phyloP scores from a whole-genome alignment of 64 coral and sea anemone species.

The Montipora foliosa region DNA sequence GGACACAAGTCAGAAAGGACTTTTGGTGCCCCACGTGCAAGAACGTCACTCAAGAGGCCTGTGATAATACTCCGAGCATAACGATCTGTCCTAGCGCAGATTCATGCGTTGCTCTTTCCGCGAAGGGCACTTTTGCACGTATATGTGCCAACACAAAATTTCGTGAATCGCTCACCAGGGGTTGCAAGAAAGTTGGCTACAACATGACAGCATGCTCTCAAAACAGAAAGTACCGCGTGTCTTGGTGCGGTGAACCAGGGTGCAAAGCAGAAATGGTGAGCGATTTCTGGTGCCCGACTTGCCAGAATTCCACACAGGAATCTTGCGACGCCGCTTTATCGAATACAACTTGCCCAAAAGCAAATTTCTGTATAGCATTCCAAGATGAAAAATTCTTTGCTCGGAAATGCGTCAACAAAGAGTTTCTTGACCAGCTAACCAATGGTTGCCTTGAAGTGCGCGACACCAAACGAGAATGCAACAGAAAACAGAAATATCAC shows the following conservation, averaged over 20 bases:
- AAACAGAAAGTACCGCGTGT: neutral
- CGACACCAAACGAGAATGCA: neutral
- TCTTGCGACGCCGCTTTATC: neutral
- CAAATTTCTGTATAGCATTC: neutral
- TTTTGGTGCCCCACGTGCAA: conserved; percentile 22
- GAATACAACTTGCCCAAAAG: conserved; percentile 27
- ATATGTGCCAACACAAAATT: conserved; percentile 20
- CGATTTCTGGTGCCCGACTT: conserved; percentile 19
- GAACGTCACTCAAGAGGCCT: neutral
- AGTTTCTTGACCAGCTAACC: neutral
- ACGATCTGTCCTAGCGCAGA: neutral
- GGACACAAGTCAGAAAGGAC: neutral
- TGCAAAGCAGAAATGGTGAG: neutral
- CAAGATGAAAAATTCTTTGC: neutral
- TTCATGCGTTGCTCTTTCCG: neutral
- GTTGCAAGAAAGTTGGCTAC: neutral
- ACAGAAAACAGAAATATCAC: neutral
- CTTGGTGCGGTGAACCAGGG: conserved; percentile 3
- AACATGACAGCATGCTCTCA: neutral
- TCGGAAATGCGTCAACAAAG: conserved; percentile 12
- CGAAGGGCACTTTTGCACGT: neutral
- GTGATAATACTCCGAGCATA: neutral
- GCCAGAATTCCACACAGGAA: neutral
- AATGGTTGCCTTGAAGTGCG: neutral
- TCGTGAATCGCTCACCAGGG: neutral